Percentiles rank a stretch among this genome's conserved stretches.
Evolutionary conservation across 2,797 vertebrate species (phyloP).

Genomic region (Spinibarbus caldwelli): DNA sequence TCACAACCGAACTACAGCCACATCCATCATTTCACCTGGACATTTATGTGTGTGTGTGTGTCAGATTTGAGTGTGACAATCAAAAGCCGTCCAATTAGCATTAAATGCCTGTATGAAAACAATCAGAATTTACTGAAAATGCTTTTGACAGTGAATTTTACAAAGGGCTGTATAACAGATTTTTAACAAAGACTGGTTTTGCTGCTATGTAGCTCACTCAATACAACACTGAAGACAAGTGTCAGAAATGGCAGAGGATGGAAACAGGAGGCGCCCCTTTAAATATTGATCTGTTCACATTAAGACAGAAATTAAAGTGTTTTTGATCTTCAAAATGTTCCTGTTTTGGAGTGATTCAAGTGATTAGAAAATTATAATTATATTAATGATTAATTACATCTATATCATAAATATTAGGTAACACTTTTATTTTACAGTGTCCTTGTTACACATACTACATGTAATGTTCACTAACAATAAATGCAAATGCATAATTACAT

Average conservation of each 20-base stretch:
- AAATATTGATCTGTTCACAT: conserved; percentile 1
- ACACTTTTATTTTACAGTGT: background rate
- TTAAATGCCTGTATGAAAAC: background rate
- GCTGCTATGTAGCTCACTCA: background rate
- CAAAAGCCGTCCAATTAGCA: background rate
- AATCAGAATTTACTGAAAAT: background rate
- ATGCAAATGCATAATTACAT: background rate
- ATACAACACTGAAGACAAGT: background rate
- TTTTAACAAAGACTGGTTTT: background rate
- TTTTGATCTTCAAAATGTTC: background rate
- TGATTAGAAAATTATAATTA: background rate
- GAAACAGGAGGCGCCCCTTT: background rate
- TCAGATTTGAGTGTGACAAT: conserved; percentile 7
- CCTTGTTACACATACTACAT: background rate
- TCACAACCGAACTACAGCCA: background rate
- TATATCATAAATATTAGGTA: background rate
- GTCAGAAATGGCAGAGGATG: background rate
- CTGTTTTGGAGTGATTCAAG: background rate
- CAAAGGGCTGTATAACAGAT: background rate
- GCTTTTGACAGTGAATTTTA: background rate
- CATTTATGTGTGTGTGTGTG: conserved; percentile 10
- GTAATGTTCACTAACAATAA: background rate
- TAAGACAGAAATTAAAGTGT: conserved; percentile 18
- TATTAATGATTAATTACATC: background rate
- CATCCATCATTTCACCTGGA: conserved; percentile 1